Base-by-base conservation (phyloP, 2,888 invertebrate species). In the Tachina fera region DNA sequence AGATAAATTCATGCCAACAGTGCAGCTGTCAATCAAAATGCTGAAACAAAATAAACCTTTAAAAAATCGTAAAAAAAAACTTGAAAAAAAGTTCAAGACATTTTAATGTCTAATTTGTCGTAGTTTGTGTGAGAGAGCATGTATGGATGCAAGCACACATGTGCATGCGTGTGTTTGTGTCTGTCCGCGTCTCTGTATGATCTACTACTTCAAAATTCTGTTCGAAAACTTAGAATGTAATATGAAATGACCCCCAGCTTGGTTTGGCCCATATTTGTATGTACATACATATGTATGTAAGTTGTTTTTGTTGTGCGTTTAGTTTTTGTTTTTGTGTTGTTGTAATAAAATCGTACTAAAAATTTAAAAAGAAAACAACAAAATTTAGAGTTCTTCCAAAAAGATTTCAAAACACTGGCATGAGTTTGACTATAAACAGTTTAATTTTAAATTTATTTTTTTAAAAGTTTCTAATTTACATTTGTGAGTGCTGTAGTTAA, bases 21-120 rank as follows among this genome's bases (percentile, higher is more conserved):
- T 76, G 86, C 86, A 86, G 83, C 86, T 86, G 86, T 86, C 86
- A 86, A 86, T 86, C 86, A 86, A 86, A 86, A 19, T 68, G 70
- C 43, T 31, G 22, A 72, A 67, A 83, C 75, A 72, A 86, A 80
- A 86, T 76, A 79, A 86, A 51, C 74, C 79, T 76, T 81, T 67
- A 72, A 79, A 78, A 81, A 84, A 76, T 79, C 67, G 63, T 76
- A 53, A 84, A 76, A 85, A 76, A 85, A 77, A 80, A 80, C 56
- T 11, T 56, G 61, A 14, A 43, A 83, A 83, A 67, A 53, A 53
- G 16, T 74, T 68, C 53, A 31, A 72, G 47, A 77, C 41, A 53
- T 51, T 70, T 76, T 74, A 51, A 74, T 61, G 63, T 53, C 47
- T 72, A 60, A 49, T 72, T 72, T 56, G 72, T 72, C 6, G 31